Evolutionary conservation across 2,797 vertebrate species (phyloP), one percentile per base, ranked within the genome.

Genomic region (Ctenosaura bakeri): DNA sequence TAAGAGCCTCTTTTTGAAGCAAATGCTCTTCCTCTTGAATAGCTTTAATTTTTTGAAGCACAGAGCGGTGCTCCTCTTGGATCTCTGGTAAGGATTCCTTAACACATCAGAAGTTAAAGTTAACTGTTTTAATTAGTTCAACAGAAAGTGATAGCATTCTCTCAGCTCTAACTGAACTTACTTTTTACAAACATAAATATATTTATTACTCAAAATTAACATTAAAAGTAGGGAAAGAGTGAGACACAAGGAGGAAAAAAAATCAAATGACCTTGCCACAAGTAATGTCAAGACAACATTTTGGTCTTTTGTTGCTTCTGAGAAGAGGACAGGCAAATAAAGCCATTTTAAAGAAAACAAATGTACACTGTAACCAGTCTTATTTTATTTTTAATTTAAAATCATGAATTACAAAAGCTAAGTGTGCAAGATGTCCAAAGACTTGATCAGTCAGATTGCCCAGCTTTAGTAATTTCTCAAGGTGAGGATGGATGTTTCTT

Each of bases 1-100:
- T 98, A 29, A 99, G 97, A n/a, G 98, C 98, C 92, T 99, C 98
- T 92, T 98, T 98, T 90, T 99, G 98, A 92, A 99, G 97, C 0
- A 93, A 94, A 6, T 99, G 98, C 86, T 99, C 98, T 91, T 98
- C 97, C 80, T 98, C 98, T 92, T 97, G 98, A 91, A 99, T 95
- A 0, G 85, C 89, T 96, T 98, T 98, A 4, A 99, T 97, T 94
- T 98, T 97, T 94, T 98, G 96, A 82, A 98, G 85, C 56, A 99
- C 96, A 22, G 59, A 89, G 20, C 96, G 96, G 89, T 98, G 97
- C 94, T 98, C 96, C 95, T 98, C 96, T 95, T 98, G 98, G 87
- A 98, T 95, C 88, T 97, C 98, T 14, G 98, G 98, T 66, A 99
- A 97, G 0, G 95, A 92, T 1, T 97, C 97, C 99, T 99, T 89